These are phyloP conservation scores for Mimas tiliae DNA, from an alignment of 2,888 invertebrate genomes.

Conservation along the genomic window DNA sequence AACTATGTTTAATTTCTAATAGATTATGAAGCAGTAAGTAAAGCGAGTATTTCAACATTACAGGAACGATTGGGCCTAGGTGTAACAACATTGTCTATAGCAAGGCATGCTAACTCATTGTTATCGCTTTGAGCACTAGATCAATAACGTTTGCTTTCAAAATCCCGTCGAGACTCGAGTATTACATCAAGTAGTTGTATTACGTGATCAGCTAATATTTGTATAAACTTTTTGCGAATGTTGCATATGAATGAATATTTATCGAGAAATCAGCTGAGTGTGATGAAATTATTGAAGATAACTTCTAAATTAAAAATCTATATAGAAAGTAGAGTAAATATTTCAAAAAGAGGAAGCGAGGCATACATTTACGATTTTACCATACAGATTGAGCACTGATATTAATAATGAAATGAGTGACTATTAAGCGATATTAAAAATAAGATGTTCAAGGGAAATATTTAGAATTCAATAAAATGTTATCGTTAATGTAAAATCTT, in stretches of 20 bases:
- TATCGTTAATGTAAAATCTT: background rate
- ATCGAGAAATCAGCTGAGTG: background rate
- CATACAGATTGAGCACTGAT: background rate
- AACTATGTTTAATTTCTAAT: slow-evolving; percentile 17
- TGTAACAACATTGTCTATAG: slow-evolving; percentile 15
- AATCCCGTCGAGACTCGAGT: background rate
- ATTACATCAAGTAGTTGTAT: slow-evolving; percentile 18
- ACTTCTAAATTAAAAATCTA: background rate
- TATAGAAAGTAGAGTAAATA: too few relatives aligned
- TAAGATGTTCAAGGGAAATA: slow-evolving; percentile 6
- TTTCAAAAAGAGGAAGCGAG: background rate
- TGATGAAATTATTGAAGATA: background rate
- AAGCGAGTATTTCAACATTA: slow-evolving; percentile 2
- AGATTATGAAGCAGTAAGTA: slow-evolving; percentile 4
- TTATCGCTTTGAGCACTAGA: slow-evolving; percentile 14
- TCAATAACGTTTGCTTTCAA: slow-evolving; percentile 19
- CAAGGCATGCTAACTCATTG: background rate
- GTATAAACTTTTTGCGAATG: background rate
- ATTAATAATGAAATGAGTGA: background rate
- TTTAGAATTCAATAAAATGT: background rate
- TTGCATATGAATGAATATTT: slow-evolving; percentile 5
- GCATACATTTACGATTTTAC: background rate
- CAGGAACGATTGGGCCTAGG: background rate
- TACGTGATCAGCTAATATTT: slow-evolving; percentile 8
- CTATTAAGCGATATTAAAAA: background rate